A percentile compares a stretch with the other conserved stretches of the same genome.
Conservation (phyloP, 2,113 vertebrate species). For the Chloebia gouldiae region DNA sequence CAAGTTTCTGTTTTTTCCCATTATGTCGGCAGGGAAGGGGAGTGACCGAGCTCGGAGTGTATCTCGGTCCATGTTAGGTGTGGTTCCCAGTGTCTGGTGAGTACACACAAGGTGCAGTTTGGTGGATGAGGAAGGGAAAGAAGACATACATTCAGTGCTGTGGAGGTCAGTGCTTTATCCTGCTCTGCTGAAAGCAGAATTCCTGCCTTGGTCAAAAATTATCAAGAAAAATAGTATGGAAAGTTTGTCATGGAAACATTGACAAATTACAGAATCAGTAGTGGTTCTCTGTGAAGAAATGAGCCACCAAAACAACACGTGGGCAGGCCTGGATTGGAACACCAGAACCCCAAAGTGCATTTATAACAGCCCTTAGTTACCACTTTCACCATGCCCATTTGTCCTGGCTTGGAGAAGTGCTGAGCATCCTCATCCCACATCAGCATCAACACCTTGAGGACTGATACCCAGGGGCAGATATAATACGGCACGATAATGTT, state of each 20-base stretch:
- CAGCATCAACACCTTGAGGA: background rate
- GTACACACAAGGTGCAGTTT: background rate
- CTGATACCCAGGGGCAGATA: background rate
- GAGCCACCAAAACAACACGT: background rate
- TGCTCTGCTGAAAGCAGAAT: background rate
- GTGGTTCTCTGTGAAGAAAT: background rate
- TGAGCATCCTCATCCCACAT: background rate
- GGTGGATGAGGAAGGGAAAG: background rate
- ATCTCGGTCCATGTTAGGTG: rapidly evolving
- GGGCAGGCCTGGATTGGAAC: background rate
- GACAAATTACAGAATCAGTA: background rate
- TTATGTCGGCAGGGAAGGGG: background rate
- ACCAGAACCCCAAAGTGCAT: background rate
- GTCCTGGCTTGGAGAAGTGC: background rate
- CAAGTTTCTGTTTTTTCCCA: background rate
- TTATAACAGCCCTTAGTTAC: background rate
- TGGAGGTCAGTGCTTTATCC: background rate
- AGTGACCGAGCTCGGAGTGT: background rate
- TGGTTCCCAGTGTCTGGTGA: rapidly evolving
- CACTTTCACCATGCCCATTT: background rate
- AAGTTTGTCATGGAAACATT: background rate
- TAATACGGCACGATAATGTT: rapidly evolving
- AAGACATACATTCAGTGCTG: background rate
- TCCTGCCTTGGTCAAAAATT: background rate
- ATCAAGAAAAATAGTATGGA: background rate